A percentile compares a stretch with the other conserved stretches of the same genome.
Conservation (phyloP, 2,113 vertebrate species). For the Isurus oxyrinchus region DNA sequence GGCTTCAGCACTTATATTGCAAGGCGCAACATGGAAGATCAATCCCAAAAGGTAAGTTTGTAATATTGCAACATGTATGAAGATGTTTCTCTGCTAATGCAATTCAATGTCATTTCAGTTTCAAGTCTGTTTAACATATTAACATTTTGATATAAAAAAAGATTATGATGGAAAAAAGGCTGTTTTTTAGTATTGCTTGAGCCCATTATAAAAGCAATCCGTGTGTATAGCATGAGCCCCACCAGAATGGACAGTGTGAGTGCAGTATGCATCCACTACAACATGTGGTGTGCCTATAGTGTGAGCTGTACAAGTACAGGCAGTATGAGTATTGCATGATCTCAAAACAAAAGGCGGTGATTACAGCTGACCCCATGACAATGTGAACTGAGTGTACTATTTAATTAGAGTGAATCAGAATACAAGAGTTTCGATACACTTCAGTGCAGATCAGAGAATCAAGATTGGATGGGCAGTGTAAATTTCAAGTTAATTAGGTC, state of each 20-base stretch:
- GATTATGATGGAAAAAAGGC: not conserved
- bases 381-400: not conserved
- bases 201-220: not conserved
- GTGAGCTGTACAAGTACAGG: not conserved
- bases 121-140: not conserved
- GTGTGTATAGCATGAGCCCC: not conserved
- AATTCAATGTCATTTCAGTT: not conserved
- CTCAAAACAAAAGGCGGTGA: not conserved
- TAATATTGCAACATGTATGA: not conserved
- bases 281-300: not conserved
- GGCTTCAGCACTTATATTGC: conserved; percentile 70
- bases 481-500: no score
- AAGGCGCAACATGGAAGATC: conserved; percentile 79
- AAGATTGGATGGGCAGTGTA: no score
- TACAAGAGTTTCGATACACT: not conserved
- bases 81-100: not conserved
- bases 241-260: not conserved
- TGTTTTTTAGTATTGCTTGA: not conserved
- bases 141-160: not conserved
- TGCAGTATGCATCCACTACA: not conserved
- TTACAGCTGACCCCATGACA: not conserved
- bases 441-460: no score
- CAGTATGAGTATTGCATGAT: not conserved
- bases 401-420: not conserved
- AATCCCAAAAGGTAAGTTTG: conserved; percentile 75